A percentile compares a stretch with the other conserved stretches of the same genome.
Conservation (phyloP, 2,888 invertebrate species). For the Eulithis testata region DNA sequence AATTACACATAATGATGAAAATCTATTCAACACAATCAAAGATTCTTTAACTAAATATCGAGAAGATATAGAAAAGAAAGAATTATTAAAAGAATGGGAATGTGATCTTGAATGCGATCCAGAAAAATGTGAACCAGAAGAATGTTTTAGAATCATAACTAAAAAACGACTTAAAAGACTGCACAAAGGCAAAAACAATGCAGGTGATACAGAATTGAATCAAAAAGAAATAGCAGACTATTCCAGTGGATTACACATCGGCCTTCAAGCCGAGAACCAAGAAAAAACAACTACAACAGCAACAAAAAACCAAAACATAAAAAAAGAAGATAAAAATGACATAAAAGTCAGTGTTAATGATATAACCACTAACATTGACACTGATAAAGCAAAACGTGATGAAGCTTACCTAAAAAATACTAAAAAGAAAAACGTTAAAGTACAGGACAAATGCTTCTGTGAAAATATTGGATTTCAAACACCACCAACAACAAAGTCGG, state of each 20-base stretch:
- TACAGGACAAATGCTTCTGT: constrained; percentile 6
- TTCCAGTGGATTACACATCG: constrained; percentile 11
- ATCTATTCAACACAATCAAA: constrained; percentile 38
- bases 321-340: constrained; percentile 1
- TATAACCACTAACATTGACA: constrained; percentile 5
- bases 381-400: neutral
- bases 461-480: constrained; percentile 7
- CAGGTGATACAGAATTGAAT: neutral
- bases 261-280: constrained; percentile 21
- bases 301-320: constrained; percentile 13
- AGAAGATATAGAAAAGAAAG: constrained; percentile 45
- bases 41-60: constrained; percentile 53
- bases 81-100: constrained; percentile 45
- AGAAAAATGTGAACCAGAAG: constrained; percentile 49
- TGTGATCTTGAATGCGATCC: constrained; percentile 50
- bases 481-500: constrained; percentile 17
- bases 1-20: constrained; percentile 4
- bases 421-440: constrained; percentile 19
- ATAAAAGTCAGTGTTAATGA: constrained; percentile 3
- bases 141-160: constrained; percentile 49
- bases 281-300: constrained; percentile 7
- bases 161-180: constrained; percentile 19
- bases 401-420: constrained; percentile 8
- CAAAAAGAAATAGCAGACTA: constrained; percentile 2
- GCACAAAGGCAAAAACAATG: constrained; percentile 8